Evolutionary conservation across 2,888 invertebrate genomes (phyloP).

Genomic region (Tridacna crocea): DNA sequence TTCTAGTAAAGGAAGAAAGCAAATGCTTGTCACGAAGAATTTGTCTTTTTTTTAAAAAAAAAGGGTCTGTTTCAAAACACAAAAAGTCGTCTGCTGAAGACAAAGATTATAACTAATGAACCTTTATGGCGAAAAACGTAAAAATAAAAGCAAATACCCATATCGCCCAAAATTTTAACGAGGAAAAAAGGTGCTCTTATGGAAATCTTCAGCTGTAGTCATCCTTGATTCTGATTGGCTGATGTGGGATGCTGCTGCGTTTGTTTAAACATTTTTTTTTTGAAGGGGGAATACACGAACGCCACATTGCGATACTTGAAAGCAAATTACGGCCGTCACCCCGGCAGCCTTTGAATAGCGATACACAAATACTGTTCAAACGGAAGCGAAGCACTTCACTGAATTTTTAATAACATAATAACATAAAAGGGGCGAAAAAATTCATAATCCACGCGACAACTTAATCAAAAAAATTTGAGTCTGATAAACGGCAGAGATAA

Average conservation of each 20-base stretch:
- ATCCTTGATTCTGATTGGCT: slow-evolving; percentile 3
- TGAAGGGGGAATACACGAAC: background rate
- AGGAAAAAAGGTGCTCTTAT: background rate
- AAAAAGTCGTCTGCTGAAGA: too few species aligned
- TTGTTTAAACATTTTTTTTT: background rate
- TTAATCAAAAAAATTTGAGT: slow-evolving; percentile 21
- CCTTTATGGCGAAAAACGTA: background rate
- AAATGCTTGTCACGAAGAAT: too few species aligned
- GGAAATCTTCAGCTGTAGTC: background rate
- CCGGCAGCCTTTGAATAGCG: slow-evolving; percentile 7
- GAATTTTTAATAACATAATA: slow-evolving; percentile 17
- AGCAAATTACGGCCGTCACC: background rate
- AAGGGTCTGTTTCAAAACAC: too few species aligned
- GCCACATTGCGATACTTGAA: slow-evolving; percentile 22
- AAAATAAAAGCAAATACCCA: slow-evolving; percentile 13
- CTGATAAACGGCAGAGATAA: slow-evolving; percentile 25
- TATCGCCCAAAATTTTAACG: slow-evolving; percentile 2
- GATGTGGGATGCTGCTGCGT: slow-evolving; percentile 17
- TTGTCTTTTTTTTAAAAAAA: too few species aligned
- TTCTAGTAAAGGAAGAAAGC: too few species aligned
- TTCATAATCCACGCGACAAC: slow-evolving; percentile 53
- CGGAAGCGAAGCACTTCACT: background rate
- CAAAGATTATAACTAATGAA: too few species aligned
- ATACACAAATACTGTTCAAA: slow-evolving; percentile 14
- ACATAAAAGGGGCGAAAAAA: slow-evolving; percentile 2